Evolutionary conservation across 2,797 vertebrate species (phyloP).

Genomic region (Lithobates pipiens): DNA sequence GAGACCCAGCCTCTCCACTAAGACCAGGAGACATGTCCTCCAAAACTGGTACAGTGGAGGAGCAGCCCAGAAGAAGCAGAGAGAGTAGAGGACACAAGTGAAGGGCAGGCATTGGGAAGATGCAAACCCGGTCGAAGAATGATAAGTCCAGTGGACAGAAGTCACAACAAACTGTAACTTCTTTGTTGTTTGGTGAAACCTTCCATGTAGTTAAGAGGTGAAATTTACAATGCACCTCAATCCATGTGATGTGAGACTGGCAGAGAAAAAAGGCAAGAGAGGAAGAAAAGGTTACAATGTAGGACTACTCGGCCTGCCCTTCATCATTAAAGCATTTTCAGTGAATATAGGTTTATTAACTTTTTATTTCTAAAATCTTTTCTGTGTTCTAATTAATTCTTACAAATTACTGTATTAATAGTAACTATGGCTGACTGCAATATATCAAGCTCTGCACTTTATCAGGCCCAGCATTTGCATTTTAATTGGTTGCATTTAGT

Average conservation of each 20-base stretch:
- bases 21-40: conserved; percentile 68
- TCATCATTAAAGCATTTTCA: not conserved
- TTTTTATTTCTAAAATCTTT: no score
- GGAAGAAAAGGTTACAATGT: conserved; percentile 16
- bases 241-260: conserved; percentile 39
- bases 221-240: conserved; percentile 28
- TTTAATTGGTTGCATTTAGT: no score
- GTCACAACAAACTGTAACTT: conserved; percentile 41
- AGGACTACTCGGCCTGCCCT: not conserved
- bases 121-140: conserved; percentile 16
- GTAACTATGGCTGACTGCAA: no score
- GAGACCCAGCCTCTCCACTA: conserved; percentile 66
- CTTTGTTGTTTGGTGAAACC: conserved; percentile 17
- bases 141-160: conserved; percentile 8
- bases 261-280: conserved; percentile 34
- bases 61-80: conserved; percentile 76
- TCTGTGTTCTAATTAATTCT: no score
- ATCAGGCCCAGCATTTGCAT: no score
- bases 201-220: conserved; percentile 52
- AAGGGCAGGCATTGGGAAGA: conserved; percentile 52
- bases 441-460: no score
- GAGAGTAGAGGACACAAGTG: conserved; percentile 62
- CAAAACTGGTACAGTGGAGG: conserved; percentile 72
- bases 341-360: no score
- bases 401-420: no score